Conservation (phyloP, 2,797 vertebrate genomes). For the Threskiornis aethiopicus region DNA sequence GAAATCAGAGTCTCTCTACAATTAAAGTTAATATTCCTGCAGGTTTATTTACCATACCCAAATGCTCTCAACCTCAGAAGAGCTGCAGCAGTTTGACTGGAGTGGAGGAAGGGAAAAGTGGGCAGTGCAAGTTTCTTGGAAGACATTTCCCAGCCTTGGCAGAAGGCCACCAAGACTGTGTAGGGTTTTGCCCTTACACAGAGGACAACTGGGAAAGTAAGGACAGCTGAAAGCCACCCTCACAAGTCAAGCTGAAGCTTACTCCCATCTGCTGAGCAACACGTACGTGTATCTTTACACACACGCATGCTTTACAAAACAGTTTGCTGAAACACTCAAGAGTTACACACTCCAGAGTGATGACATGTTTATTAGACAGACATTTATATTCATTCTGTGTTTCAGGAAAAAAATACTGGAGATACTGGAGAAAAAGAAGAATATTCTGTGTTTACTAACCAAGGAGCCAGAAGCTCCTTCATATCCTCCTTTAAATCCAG, state of each 20-base stretch:
- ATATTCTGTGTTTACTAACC: not conserved
- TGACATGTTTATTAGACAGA: not conserved
- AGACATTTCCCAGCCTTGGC: not conserved
- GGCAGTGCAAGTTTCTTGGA: not conserved
- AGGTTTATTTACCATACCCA: not conserved
- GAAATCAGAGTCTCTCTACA: not conserved
- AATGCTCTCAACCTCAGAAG: not conserved
- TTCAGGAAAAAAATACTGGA: not conserved
- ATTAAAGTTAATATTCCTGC: not conserved
- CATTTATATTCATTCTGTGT: not conserved
- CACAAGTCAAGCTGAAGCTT: not conserved
- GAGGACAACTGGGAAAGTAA: not conserved
- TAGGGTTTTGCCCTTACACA: not conserved
- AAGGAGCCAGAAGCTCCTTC: constrained; percentile 31
- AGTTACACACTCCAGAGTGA: not conserved
- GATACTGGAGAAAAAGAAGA: not conserved
- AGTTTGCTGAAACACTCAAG: not conserved
- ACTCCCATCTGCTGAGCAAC: not conserved
- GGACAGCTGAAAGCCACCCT: not conserved
- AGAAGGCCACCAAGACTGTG: not conserved
- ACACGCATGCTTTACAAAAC: not conserved
- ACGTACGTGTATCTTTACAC: not conserved
- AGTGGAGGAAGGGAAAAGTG: not conserved
- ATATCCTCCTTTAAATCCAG: not conserved
- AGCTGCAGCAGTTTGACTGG: not conserved